These are phyloP conservation scores for Nesidiocoris tenuis DNA, from an alignment of 2,888 invertebrate genomes.

Conservation along the genomic window DNA sequence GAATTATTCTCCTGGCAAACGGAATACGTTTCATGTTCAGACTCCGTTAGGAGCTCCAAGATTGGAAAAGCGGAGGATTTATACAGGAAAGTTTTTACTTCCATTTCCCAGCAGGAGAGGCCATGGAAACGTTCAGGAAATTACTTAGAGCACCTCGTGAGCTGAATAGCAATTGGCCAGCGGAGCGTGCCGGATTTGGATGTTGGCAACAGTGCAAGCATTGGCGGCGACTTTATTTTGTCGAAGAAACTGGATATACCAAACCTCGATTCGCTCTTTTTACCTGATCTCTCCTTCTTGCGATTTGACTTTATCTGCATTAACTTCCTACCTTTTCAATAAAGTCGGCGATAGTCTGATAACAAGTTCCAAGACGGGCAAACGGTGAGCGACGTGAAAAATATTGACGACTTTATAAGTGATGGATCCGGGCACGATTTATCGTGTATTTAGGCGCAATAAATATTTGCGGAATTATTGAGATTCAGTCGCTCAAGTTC, in stretches of 20 bases:
- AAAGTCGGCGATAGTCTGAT: too few species aligned
- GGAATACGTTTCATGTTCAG: background rate
- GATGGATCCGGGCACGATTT: too few species aligned
- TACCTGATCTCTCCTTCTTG: background rate
- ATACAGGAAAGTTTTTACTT: background rate
- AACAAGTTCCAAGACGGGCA: too few species aligned
- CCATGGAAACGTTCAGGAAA: constrained; percentile 13
- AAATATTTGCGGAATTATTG: too few species aligned
- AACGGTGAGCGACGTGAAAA: too few species aligned
- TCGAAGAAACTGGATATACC: background rate
- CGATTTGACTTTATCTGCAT: too few species aligned
- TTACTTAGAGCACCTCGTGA: constrained; percentile 14
- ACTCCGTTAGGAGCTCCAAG: background rate
- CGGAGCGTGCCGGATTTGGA: background rate
- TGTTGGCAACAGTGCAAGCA: background rate
- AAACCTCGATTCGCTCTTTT: background rate
- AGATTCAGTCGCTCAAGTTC: too few species aligned
- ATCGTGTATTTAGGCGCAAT: too few species aligned
- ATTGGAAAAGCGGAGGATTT: background rate
- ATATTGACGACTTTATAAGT: too few species aligned
- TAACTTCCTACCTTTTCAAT: too few species aligned
- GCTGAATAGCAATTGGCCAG: constrained; percentile 15
- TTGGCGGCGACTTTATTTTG: background rate
- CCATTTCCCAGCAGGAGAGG: constrained; percentile 1
- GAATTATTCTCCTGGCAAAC: background rate